Conservation (phyloP, 2,113 vertebrate genomes). For the Salvator merianae region DNA sequence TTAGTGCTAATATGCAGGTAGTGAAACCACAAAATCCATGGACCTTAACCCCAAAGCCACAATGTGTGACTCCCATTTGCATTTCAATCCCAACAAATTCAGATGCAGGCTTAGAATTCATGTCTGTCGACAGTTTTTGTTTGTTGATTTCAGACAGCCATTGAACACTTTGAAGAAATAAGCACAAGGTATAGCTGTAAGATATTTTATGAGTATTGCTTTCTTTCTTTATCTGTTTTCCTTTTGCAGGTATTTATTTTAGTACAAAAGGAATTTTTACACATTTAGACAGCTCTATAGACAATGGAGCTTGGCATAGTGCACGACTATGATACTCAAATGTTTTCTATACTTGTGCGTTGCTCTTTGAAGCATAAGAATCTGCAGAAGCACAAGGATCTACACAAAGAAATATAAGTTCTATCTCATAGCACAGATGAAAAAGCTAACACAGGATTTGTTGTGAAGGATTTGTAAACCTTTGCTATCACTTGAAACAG, state of each 20-base stretch:
- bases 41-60: too few relatives aligned
- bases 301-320: not conserved
- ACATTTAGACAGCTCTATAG: not conserved
- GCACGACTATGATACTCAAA: not conserved
- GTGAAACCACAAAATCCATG: too few relatives aligned
- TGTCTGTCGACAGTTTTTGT: too few relatives aligned
- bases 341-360: not conserved
- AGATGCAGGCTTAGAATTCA: too few relatives aligned
- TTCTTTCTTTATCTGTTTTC: not conserved
- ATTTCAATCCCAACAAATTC: too few relatives aligned
- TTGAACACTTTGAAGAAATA: too few relatives aligned
- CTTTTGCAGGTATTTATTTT: not conserved
- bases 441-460: conserved; percentile 42
- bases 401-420: not conserved
- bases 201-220: too few relatives aligned
- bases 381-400: not conserved
- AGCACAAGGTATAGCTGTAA: too few relatives aligned
- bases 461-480: conserved; percentile 44
- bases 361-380: not conserved
- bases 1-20: too few relatives aligned
- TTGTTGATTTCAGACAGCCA: too few relatives aligned
- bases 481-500: conserved; percentile 17
- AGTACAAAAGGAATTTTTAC: not conserved
- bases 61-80: too few relatives aligned
- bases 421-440: conserved; percentile 25